Conservation (phyloP, 2,113 vertebrate genomes). For the Caranx ignobilis region DNA sequence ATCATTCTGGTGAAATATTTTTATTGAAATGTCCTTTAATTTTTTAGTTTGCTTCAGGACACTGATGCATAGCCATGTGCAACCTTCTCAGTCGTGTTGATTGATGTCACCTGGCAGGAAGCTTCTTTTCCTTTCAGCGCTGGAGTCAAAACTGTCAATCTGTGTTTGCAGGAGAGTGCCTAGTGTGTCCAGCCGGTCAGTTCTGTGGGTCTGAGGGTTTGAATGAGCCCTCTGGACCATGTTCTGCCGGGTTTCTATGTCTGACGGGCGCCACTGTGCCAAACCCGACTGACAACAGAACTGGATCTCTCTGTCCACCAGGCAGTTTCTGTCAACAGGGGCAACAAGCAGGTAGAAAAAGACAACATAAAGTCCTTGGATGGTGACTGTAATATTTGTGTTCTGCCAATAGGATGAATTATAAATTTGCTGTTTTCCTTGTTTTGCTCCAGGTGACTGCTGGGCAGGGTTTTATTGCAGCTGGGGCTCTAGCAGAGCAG, state of each 20-base stretch:
- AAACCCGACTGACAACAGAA: constrained; percentile 84
- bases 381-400: background rate
- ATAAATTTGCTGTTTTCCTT: background rate
- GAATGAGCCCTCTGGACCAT: constrained; percentile 82
- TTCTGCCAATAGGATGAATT: background rate
- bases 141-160: constrained; percentile 29
- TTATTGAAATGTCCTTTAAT: background rate
- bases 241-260: constrained; percentile 84
- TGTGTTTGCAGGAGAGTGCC: constrained; percentile 82
- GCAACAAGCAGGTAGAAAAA: constrained; percentile 66
- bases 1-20: background rate
- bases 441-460: constrained; percentile 78
- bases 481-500: constrained; percentile 80
- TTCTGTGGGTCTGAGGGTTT: constrained; percentile 86
- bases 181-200: constrained; percentile 79
- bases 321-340: constrained; percentile 83
- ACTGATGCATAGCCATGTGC: background rate
- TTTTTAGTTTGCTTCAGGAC: background rate
- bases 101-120: constrained; percentile 29
- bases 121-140: constrained; percentile 49
- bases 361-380: background rate
- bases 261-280: constrained; percentile 77
- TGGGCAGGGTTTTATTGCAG: constrained; percentile 83
- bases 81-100: background rate
- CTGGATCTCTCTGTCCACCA: constrained; percentile 82